Evolutionary conservation across 2,113 vertebrate genomes (phyloP).

Genomic region (Onychostruthus taczanowskii): DNA sequence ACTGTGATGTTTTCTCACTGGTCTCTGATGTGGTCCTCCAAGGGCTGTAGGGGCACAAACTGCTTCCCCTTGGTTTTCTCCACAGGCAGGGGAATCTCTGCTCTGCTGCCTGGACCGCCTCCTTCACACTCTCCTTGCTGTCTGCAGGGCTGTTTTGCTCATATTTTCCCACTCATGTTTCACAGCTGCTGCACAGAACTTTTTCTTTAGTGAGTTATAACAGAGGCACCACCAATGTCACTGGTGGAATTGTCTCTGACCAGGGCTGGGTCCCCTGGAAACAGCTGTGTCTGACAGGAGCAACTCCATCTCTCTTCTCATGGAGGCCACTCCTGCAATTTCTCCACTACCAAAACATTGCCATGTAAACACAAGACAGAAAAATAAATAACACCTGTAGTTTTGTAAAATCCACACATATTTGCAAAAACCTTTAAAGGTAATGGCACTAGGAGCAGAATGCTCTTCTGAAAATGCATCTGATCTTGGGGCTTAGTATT

Average conservation of each 20-base stretch:
- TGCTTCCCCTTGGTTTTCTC: background rate
- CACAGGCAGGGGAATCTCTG: background rate
- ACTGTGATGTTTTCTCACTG: background rate
- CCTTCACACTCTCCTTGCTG: background rate
- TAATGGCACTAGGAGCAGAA: background rate
- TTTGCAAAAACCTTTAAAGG: background rate
- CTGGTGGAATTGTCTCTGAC: background rate
- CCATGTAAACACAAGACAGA: background rate
- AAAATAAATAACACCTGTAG: background rate
- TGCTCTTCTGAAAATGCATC: background rate
- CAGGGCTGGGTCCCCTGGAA: background rate
- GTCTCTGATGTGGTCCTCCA: background rate
- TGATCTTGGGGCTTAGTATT: background rate
- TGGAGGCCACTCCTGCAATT: background rate
- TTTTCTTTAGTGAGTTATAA: background rate
- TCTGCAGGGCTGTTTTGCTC: background rate
- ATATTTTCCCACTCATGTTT: background rate
- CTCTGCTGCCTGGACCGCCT: accelerated
- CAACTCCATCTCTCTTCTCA: background rate
- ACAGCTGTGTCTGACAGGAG: background rate
- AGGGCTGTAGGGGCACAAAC: background rate
- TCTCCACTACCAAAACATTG: background rate
- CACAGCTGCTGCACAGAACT: background rate
- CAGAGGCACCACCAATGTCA: accelerated
- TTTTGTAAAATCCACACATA: background rate